phyloP scores from a whole-genome alignment of 2,113 vertebrate genomes.

The Neofelis nebulosa region DNA sequence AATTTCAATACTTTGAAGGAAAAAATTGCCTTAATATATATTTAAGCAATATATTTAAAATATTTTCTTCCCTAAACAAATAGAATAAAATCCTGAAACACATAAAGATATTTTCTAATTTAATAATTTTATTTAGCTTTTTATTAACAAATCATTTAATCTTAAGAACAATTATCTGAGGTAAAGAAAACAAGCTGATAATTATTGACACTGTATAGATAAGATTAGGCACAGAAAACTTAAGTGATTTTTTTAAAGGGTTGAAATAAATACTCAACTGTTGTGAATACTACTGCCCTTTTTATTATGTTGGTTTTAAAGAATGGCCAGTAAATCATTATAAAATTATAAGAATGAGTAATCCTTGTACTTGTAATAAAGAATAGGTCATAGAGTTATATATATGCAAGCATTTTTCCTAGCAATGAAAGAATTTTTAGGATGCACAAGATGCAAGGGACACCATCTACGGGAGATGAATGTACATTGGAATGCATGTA shows the following conservation, averaged over 20 bases:
- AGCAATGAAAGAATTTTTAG: not conserved
- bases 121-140: not conserved
- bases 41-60: slow-evolving; percentile 8
- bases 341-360: not conserved
- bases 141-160: not conserved
- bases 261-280: not conserved
- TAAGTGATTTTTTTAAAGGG: slow-evolving; percentile 3
- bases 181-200: not conserved
- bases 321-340: not conserved
- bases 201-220: not conserved
- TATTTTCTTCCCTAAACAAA: slow-evolving; percentile 1
- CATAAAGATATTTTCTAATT: not conserved
- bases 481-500: not conserved
- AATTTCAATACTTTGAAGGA: not conserved
- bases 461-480: not conserved
- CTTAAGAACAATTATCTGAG: not conserved
- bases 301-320: not conserved
- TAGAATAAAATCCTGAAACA: slow-evolving; percentile 9
- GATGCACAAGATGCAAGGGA: not conserved
- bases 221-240: not conserved
- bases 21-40: not conserved
- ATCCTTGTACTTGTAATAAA: not conserved
- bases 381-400: not conserved
- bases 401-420: not conserved
- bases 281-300: not conserved